Evolutionary conservation across 2,113 vertebrate species (phyloP), one percentile per base, ranked within the genome.

Genomic region (Eleginops maclovinus): DNA sequence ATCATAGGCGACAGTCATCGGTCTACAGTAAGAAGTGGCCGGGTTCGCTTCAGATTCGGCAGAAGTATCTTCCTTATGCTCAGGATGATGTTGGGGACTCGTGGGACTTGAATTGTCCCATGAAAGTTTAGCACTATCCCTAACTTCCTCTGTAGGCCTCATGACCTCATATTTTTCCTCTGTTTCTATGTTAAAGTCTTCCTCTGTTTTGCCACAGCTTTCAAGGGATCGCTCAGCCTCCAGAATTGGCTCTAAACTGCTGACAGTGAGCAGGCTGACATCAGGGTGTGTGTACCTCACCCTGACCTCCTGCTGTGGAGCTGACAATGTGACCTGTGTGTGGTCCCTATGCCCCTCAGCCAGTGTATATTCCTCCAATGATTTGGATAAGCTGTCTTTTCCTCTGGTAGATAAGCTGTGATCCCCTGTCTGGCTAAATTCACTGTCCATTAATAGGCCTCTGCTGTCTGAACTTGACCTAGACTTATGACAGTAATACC

Each of bases 171-270:
- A 22, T 22, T 61, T 44, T 51, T 46, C 41, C 13, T 40, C 22
- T 53, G 64, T 61, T 51, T 63, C 58, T 73, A 46, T 47, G 59
- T 72, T 50, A 1, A 36, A 43, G n/a, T 82, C 55, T 64, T 84
- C 49, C 4, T 73, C 72, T 8, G 47, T 41, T 77, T 74, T 58
- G 19, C 31, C n/a, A 41, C 26, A 19, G 15, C 51, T 66, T 43
- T 88, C 90, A 36, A 71, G 75, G 41, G 54, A 78, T 31, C 49
- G 58, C 14, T 88, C 81, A 2, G 78, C 65, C 78, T 94, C 90
- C 47, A 83, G 66, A 83, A 92, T 89, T 44, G 91, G 84, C 55
- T 93, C 88, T 43, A 92, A 72, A 74, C 50, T 87, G 50, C 61
- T 84, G 31, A 83, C 72, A 14, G 83, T 21, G 8, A 75, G 56